Percentiles rank a stretch among this genome's conserved stretches.
Conservation (phyloP, 2,888 invertebrate species). For the Nectonema munidae region DNA sequence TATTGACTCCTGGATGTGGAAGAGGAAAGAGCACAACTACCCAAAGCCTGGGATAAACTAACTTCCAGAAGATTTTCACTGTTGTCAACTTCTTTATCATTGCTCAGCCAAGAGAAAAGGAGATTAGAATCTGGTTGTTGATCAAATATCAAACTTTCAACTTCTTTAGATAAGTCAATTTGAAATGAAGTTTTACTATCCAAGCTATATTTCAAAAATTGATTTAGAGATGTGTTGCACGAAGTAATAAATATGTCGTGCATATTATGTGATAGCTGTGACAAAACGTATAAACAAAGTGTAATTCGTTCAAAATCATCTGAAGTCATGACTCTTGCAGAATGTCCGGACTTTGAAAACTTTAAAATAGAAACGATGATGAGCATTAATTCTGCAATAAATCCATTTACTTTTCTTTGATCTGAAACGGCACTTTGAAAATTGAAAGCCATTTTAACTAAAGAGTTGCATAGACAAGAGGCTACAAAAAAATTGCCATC, state of each 20-base stretch:
- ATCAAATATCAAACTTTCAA: too few species aligned
- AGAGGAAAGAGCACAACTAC: background rate
- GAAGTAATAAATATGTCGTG: background rate
- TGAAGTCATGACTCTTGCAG: conserved; percentile 40
- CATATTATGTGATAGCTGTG: conserved; percentile 21
- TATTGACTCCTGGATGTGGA: background rate
- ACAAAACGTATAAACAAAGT: conserved; percentile 27
- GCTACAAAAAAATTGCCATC: conserved; percentile 83
- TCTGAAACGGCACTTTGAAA: background rate
- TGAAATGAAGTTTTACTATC: too few species aligned
- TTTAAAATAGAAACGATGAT: conserved; percentile 53
- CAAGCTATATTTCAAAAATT: too few species aligned
- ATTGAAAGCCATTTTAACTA: conserved; percentile 54
- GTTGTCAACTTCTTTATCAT: too few species aligned
- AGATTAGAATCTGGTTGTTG: too few species aligned
- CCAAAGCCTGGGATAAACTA: too few species aligned
- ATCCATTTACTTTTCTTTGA: conserved; percentile 19
- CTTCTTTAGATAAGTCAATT: too few species aligned
- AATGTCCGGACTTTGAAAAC: conserved; percentile 38
- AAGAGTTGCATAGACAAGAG: conserved; percentile 54
- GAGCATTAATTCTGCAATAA: conserved; percentile 45
- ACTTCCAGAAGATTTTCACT: too few species aligned
- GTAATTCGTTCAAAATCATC: conserved; percentile 67
- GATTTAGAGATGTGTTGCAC: background rate
- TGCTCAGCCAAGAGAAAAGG: too few species aligned